A percentile compares a stretch with the other conserved stretches of the same genome.
Conservation (phyloP, 2,888 invertebrate genomes). For the Acleris emargana region DNA sequence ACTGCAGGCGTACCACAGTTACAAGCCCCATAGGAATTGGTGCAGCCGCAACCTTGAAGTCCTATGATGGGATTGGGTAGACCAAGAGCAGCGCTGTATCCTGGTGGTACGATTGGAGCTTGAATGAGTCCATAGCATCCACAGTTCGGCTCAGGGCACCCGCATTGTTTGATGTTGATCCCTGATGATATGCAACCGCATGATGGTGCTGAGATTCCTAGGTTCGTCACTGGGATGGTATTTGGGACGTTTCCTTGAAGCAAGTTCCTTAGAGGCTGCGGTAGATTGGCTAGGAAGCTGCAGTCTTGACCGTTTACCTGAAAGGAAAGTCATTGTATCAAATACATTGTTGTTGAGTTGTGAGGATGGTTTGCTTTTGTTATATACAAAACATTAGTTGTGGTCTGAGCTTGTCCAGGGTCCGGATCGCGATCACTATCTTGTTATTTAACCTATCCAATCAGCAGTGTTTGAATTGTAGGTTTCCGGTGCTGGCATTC, state of each 20-base stretch:
- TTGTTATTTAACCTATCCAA: no score
- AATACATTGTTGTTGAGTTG: not conserved
- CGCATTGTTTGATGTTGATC: not conserved
- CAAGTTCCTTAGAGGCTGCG: conserved; percentile 11
- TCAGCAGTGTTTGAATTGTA: no score
- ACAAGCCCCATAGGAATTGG: conserved; percentile 18
- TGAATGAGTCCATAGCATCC: conserved; percentile 15
- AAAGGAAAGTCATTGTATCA: not conserved
- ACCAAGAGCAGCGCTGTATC: conserved; percentile 35
- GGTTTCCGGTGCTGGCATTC: no score
- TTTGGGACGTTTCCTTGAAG: conserved; percentile 2
- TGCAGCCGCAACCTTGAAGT: conserved; percentile 20
- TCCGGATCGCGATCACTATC: no score
- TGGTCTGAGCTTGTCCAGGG: no score
- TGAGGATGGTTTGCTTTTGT: no score
- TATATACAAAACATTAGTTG: no score
- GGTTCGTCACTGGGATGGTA: not conserved
- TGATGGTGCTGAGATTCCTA: conserved; percentile 32
- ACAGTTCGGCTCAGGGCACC: not conserved
- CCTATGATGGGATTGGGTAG: conserved; percentile 18
- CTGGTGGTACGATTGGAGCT: conserved; percentile 37
- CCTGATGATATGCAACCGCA: conserved; percentile 40
- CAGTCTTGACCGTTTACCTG: conserved; percentile 28
- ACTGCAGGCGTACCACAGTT: conserved; percentile 14
- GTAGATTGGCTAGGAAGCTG: conserved; percentile 17